Evolutionary conservation across 2,888 invertebrate genomes (phyloP), one percentile per base, ranked within the genome.

Genomic region (Eupithecia inturbata): DNA sequence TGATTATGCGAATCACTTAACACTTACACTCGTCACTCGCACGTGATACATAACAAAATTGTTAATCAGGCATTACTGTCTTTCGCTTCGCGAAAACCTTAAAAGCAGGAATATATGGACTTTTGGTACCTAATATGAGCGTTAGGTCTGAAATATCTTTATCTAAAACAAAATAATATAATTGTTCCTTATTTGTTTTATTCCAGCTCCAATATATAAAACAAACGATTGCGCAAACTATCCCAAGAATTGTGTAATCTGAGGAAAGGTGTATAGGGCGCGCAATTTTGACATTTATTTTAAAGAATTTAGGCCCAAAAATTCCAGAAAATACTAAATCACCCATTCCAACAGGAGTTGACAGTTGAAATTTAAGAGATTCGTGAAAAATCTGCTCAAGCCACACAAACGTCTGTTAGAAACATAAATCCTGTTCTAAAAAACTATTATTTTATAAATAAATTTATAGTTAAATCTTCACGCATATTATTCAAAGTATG

Each of bases 371-470:
- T 75, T 75, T 68, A 72, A 64, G 64, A 62, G 63, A 67, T 67
- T 53, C 41, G 41, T 70, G 60, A 72, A 75, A 70, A 72, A 72
- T 41, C 19, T 14, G 10, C 57, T 57, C 70, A 69, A 70, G 28
- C 72, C 28, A 45, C 62, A n/a, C 19, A 33, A 72, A 53, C 67
- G 66, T 33, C 64, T 10, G 39, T 26, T 6, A 0, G 12, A 39
- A 22, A 26, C 28, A 75, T 75, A 72, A 72, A 75, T 75, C 68
- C 19, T 36, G 64, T 31, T 22, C 60, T 39, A 16, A 67, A 70
- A 72, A 75, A 63, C 72, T 72, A 70, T 75, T 75, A 72, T 75
- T 62, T 36, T 75, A 64, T 69, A 68, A 66, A 74, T 75, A 67
- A 66, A 64, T 69, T 64, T 70, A 63, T 67, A 63, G 62, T 63